phyloP scores from a whole-genome alignment of 2,113 vertebrate species.

The Telmatochromis sp. region DNA sequence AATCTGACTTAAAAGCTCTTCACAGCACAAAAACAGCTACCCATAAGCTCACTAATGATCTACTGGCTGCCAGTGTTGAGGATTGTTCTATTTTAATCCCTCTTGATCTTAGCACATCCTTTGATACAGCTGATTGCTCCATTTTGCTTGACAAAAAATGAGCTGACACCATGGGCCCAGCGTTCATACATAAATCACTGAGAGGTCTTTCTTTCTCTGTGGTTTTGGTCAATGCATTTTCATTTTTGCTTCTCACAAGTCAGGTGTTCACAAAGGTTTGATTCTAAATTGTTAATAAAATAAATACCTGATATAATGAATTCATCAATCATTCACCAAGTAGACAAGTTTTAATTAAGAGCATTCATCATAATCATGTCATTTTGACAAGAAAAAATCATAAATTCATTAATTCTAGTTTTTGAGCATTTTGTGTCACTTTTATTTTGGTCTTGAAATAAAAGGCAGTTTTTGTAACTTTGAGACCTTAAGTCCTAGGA shows the following conservation, averaged over 20 bases:
- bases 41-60: constrained; percentile 29
- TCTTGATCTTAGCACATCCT: constrained; percentile 16
- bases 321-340: neutral
- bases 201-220: neutral
- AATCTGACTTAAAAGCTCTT: constrained; percentile 1
- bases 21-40: neutral
- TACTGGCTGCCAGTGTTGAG: neutral
- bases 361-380: neutral
- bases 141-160: constrained; percentile 10
- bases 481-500: neutral
- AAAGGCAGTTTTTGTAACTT: neutral
- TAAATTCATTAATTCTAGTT: neutral
- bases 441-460: neutral
- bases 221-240: neutral
- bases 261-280: neutral
- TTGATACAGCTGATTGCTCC: constrained; percentile 9
- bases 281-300: neutral
- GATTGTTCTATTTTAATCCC: constrained; percentile 12
- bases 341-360: neutral
- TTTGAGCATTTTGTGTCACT: neutral
- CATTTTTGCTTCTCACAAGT: neutral
- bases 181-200: neutral
- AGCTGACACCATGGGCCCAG: neutral
- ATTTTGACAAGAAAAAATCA: neutral
- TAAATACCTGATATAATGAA: neutral